phyloP scores from a whole-genome alignment of 1,140 invertebrate species.

The Zophobas atratus region DNA sequence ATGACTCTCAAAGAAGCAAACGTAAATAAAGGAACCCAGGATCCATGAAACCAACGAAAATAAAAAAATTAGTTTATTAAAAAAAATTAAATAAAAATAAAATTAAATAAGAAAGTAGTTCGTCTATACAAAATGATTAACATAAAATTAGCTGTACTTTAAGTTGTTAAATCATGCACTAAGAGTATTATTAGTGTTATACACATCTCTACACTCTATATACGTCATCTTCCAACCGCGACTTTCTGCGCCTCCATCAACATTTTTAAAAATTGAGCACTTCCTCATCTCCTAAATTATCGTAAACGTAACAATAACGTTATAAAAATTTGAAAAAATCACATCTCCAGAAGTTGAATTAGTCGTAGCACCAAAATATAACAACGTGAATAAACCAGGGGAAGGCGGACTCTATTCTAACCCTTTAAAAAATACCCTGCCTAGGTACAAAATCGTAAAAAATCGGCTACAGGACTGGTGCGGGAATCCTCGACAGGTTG shows the following conservation, averaged over 20 bases:
- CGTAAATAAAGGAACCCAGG: too few relatives aligned
- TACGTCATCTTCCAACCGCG: not conserved
- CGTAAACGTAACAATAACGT: conserved; percentile 23
- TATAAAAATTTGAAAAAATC: conserved; percentile 41
- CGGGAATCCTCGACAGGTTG: conserved; percentile 71
- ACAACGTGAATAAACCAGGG: not conserved
- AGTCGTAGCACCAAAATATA: conserved; percentile 22
- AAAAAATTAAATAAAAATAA: conserved; percentile 24
- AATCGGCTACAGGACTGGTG: conserved; percentile 64
- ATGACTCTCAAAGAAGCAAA: too few relatives aligned
- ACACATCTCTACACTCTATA: not conserved
- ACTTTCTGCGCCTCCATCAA: conserved; percentile 1
- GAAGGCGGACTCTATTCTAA: conserved; percentile 9
- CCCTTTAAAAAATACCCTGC: conserved; percentile 25
- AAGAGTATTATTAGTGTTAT: conserved; percentile 22
- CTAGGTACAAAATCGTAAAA: conserved; percentile 6
- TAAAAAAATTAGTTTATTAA: conserved; percentile 29
- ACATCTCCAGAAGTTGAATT: conserved; percentile 1
- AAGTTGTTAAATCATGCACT: conserved; percentile 28
- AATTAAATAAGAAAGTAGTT: not conserved
- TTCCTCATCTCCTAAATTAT: conserved; percentile 2
- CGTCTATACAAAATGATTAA: conserved; percentile 36
- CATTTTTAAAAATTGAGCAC: conserved; percentile 27
- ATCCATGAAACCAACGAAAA: not conserved
- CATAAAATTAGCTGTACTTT: conserved; percentile 15